A percentile compares a stretch with the other conserved stretches of the same genome.
Evolutionary conservation across 1,140 invertebrate species (phyloP).

Genomic region (Heliconius hermathena): DNA sequence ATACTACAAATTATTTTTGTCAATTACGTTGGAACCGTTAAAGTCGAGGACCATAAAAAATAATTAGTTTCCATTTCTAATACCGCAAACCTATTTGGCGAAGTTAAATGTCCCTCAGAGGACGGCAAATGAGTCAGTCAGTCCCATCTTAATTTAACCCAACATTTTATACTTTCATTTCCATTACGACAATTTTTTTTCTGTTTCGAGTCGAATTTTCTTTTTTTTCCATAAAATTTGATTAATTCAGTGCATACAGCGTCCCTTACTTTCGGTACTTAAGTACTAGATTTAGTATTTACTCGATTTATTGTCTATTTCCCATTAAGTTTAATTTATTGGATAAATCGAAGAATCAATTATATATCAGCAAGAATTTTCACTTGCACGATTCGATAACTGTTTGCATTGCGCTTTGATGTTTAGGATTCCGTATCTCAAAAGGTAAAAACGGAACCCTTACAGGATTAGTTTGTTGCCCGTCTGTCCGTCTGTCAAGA

Average conservation of each 20-base stretch:
- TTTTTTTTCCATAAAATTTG: too few species aligned
- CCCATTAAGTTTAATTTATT: too few species aligned
- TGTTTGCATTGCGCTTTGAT: too few species aligned
- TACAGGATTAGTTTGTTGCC: too few species aligned
- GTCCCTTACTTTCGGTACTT: neutral
- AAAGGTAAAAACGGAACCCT: too few species aligned
- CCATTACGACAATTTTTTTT: neutral
- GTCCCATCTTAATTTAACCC: conserved; percentile 2
- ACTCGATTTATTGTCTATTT: too few species aligned
- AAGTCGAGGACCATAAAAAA: conserved; percentile 17
- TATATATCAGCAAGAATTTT: too few species aligned
- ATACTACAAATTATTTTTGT: neutral
- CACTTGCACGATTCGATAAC: too few species aligned
- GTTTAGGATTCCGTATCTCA: too few species aligned
- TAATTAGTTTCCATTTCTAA: conserved; percentile 16
- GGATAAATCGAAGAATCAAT: too few species aligned
- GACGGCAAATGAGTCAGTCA: conserved; percentile 18
- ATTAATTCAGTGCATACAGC: neutral
- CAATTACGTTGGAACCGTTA: neutral
- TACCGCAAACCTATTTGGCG: neutral
- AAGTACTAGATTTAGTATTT: too few species aligned
- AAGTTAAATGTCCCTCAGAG: conserved; percentile 17
- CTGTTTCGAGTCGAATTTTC: neutral
- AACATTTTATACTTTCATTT: conserved; percentile 5
- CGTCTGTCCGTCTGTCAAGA: too few species aligned